Base-by-base conservation (phyloP, 1,140 invertebrate genomes). In the Teleogryllus occipitalis region DNA sequence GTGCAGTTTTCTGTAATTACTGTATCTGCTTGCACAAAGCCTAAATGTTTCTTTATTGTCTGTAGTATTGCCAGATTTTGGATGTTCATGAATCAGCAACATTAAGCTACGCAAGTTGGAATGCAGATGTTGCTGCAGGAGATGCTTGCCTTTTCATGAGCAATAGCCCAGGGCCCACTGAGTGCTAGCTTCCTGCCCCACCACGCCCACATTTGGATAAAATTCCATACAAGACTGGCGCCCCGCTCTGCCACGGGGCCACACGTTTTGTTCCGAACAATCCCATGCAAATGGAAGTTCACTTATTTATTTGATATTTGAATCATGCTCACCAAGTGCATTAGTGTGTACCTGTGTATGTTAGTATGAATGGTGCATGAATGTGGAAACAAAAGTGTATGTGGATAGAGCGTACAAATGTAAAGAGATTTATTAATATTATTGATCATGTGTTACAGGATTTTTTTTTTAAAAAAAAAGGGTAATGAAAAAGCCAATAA, bases 361-460 rank as follows among this genome's bases (percentile, higher is more conserved):
- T 65, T 65, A 18, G 10, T 65, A 65, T 65, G 54, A 14, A 65
- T 10, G 18, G 54, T 65, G 54, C 7, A 7, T 65, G 54, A 65
- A 65, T 65, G 54, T 65, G 54, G 27, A 39, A 65, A 65, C 54
- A 65, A 65, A 14, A 18, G 10, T 65, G 10, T 10, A 18, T 65
- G 18, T 65, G 54, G 54, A 75, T 39, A 39, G 73, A 82, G 22
- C 77, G 82, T 74, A 73, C 49, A 77, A 80, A 78, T 54, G 77
- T 75, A 7, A 80, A 79, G 21, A 80, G 76, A 47, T 78, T 47
- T 27, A 73, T 83, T 14, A 22, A 74, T 48, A 81, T 82, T 75
- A 81, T 82, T 7, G 80, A 82, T 47, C 47, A 83, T 81, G 49
- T 72, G 82, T 83, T 81, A 78, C 27, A 78, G 6, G 76, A 77